These are phyloP conservation scores for Pristiophorus japonicus DNA, from an alignment of 2,113 vertebrate species.

Conservation along the genomic window DNA sequence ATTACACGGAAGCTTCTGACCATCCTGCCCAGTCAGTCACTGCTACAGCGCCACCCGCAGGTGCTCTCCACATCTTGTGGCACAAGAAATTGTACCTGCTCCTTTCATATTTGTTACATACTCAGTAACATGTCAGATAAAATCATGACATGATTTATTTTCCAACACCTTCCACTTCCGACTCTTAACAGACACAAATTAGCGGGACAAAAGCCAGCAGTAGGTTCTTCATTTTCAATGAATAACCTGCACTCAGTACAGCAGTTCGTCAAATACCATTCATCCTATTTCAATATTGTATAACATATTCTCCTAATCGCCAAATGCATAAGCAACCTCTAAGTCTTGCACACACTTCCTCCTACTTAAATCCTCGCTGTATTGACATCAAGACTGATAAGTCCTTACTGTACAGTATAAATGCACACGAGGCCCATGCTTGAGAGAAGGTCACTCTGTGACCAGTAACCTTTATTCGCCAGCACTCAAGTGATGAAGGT, in stretches of 20 bases:
- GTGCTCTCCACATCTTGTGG: not conserved
- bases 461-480: too few species aligned
- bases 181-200: not conserved
- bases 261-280: not conserved
- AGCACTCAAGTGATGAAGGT: too few species aligned
- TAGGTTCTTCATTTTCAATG: conserved; percentile 10
- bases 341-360: not conserved
- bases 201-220: not conserved
- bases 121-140: not conserved
- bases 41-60: conserved; percentile 20
- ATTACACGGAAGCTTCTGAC: not conserved
- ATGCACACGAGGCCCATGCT: too few species aligned
- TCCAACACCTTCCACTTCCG: conserved; percentile 13
- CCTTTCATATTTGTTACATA: not conserved
- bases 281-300: not conserved
- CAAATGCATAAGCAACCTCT: not conserved
- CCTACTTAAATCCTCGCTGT: not conserved
- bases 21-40: not conserved
- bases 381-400: too few species aligned
- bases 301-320: not conserved
- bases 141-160: conserved; percentile 13
- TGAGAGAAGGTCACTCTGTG: too few species aligned
- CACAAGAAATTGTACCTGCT: not conserved
- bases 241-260: not conserved
- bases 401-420: too few species aligned